Evolutionary conservation across 2,113 vertebrate genomes (phyloP).

Genomic region (Hypocryptadius cinnamomeus): DNA sequence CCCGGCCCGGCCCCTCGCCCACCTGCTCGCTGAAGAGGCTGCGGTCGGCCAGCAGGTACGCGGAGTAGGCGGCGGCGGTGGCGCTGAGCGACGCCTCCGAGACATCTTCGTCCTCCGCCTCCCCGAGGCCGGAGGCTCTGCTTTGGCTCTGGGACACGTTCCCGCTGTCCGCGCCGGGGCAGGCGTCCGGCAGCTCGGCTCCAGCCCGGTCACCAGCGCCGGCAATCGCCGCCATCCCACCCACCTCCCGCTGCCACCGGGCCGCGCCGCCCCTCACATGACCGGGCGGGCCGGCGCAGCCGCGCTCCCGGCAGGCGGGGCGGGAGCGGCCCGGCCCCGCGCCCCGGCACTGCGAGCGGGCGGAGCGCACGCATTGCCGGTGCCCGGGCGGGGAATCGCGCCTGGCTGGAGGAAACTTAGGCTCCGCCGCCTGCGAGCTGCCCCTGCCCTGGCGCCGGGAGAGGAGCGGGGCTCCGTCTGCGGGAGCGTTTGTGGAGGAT

Average conservation of each 20-base stretch:
- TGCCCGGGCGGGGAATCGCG: fast-evolving
- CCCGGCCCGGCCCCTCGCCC: not conserved
- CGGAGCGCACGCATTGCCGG: fast-evolving
- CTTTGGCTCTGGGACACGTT: conserved; percentile 89
- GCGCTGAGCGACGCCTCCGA: conserved; percentile 71
- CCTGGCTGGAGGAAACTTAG: fast-evolving
- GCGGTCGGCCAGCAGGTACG: conserved; percentile 62
- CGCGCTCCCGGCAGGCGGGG: not conserved
- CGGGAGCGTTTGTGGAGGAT: fast-evolving
- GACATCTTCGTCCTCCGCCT: conserved; percentile 65
- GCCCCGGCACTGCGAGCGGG: fast-evolving
- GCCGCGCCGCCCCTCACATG: not conserved
- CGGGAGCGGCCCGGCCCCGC: no score
- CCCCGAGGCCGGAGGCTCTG: conserved; percentile 82
- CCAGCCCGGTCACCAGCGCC: not conserved
- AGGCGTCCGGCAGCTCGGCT: conserved; percentile 56
- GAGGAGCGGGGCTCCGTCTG: fast-evolving
- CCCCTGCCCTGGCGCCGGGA: fast-evolving
- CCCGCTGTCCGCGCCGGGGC: conserved; percentile 85
- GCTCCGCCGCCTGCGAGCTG: not conserved
- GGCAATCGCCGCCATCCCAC: not conserved
- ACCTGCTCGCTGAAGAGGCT: conserved; percentile 56
- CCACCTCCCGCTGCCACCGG: not conserved
- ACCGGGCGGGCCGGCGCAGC: not conserved
- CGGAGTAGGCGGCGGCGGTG: conserved; percentile 53